Percentiles rank a stretch among this genome's conserved stretches.
Conservation (phyloP, 2,888 invertebrate species). For the Crocallis elinguaria region DNA sequence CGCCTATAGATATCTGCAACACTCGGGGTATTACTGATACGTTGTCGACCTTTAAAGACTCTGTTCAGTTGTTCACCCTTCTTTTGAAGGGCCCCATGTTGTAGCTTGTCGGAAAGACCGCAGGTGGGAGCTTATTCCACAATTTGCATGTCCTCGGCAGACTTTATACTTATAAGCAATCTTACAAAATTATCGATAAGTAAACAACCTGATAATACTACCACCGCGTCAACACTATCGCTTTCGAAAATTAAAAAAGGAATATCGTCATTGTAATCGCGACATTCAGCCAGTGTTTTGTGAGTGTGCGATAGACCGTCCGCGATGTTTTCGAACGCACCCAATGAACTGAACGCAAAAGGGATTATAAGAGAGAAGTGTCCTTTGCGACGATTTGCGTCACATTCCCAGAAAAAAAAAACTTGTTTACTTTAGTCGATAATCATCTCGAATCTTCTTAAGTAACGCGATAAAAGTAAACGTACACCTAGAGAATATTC, state of each 20-base stretch:
- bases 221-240: conserved; percentile 30
- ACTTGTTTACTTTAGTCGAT: conserved; percentile 28
- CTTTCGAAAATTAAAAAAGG: conserved; percentile 39
- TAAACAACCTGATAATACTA: neutral
- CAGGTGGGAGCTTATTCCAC: no score
- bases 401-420: conserved; percentile 40
- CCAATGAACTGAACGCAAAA: conserved; percentile 33
- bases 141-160: no score
- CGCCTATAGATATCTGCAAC: no score
- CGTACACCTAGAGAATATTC: no score
- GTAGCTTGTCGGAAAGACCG: no score
- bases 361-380: conserved; percentile 18
- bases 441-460: conserved; percentile 11
- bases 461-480: neutral
- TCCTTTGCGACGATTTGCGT: conserved; percentile 34
- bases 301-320: conserved; percentile 50
- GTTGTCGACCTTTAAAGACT: no score
- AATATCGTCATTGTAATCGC: conserved; percentile 38
- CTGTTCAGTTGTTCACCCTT: no score
- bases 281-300: conserved; percentile 37
- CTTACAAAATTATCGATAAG: conserved; percentile 2
- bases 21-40: no score
- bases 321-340: conserved; percentile 48
- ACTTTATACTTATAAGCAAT: neutral
- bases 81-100: no score